These are phyloP conservation scores for Enteromius paludinosus DNA, from an alignment of 2,797 vertebrate genomes.

Conservation along the genomic window DNA sequence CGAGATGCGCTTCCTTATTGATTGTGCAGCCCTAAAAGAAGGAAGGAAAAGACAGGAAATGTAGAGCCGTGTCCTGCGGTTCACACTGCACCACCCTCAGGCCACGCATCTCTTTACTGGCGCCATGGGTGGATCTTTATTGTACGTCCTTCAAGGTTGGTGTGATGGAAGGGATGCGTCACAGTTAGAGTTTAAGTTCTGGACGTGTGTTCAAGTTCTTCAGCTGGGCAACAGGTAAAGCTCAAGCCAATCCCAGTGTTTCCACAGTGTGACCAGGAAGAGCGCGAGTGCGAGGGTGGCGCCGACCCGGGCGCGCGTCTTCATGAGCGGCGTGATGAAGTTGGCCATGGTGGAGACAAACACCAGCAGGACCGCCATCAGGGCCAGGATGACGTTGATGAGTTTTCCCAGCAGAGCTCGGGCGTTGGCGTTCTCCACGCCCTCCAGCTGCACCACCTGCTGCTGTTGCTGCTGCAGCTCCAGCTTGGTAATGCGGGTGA, in stretches of 20 bases:
- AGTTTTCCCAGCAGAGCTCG: slow-evolving; percentile 97
- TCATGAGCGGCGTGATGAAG: slow-evolving; percentile 99
- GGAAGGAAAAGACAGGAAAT: not conserved
- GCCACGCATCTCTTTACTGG: not conserved
- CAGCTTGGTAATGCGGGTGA: slow-evolving; percentile 95
- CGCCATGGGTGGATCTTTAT: not conserved
- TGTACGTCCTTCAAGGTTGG: not conserved
- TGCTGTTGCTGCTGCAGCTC: slow-evolving; percentile 99
- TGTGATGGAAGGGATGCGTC: not conserved
- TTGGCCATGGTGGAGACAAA: slow-evolving; percentile 97
- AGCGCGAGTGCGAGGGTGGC: slow-evolving; percentile 88
- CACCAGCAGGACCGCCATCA: slow-evolving; percentile 98
- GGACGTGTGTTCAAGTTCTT: slow-evolving; percentile 58
- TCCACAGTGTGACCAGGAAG: slow-evolving; percentile 91
- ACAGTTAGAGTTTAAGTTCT: slow-evolving; percentile 1
- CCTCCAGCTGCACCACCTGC: slow-evolving; percentile 97
- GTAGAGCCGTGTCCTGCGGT: not conserved
- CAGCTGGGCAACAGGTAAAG: slow-evolving; percentile 88
- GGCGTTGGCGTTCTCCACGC: slow-evolving; percentile 96
- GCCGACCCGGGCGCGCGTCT: slow-evolving; percentile 89
- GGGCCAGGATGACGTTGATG: slow-evolving; percentile 96
- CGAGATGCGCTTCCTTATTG: not conserved
- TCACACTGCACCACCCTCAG: slow-evolving; percentile 1
- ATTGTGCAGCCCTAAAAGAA: not conserved
- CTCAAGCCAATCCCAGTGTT: slow-evolving; percentile 96